These are phyloP conservation scores for Spodoptera exigua DNA, from an alignment of 2,888 invertebrate genomes.

Conservation along the genomic window DNA sequence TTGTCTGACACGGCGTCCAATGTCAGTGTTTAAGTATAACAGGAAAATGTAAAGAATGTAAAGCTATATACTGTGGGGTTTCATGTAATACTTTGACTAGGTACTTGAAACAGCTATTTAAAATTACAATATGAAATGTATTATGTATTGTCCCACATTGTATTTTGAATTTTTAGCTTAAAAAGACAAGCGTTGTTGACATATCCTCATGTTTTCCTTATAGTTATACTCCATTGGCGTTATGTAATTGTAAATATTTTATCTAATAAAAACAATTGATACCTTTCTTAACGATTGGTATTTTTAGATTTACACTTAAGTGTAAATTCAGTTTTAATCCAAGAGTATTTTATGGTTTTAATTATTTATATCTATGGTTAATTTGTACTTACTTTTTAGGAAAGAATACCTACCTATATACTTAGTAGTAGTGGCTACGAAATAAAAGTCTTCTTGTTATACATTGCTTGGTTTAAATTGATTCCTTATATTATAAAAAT, in stretches of 20 bases:
- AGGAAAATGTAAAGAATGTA: too few species aligned
- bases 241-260: slow-evolving; percentile 51
- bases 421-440: slow-evolving; percentile 20
- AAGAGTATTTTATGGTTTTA: slow-evolving; percentile 31
- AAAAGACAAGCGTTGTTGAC: slow-evolving; percentile 46
- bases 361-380: slow-evolving; percentile 19
- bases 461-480: not conserved
- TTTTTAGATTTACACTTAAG: slow-evolving; percentile 30
- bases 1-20: too few species aligned
- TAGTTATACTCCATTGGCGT: slow-evolving; percentile 34
- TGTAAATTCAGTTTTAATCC: slow-evolving; percentile 30
- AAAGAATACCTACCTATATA: too few species aligned
- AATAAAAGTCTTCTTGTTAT: slow-evolving; percentile 46
- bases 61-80: too few species aligned
- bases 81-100: too few species aligned
- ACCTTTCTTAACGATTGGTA: slow-evolving; percentile 39
- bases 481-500: too few species aligned
- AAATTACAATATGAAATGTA: not conserved
- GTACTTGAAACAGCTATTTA: too few species aligned
- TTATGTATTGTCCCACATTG: slow-evolving; percentile 39
- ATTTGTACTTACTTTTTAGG: slow-evolving; percentile 22
- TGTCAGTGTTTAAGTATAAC: too few species aligned
- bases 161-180: slow-evolving; percentile 31
- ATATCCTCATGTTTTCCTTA: slow-evolving; percentile 57
- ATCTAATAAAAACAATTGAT: slow-evolving; percentile 43